A percentile compares a stretch with the other conserved stretches of the same genome.
Conservation (phyloP, 2,888 invertebrate species). For the Tiliacea aurago region DNA sequence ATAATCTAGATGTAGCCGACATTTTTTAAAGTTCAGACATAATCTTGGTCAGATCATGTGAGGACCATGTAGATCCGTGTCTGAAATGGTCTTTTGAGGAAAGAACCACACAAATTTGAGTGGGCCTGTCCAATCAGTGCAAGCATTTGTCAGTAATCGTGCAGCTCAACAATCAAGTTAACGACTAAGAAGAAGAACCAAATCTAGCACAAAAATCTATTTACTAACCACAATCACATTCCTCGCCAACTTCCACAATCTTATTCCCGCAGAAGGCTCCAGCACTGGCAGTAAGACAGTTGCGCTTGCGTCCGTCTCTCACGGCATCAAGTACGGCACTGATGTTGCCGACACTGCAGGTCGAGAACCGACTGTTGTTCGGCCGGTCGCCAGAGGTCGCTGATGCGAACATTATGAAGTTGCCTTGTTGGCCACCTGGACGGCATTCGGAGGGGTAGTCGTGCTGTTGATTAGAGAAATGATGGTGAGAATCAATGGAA, state of each 20-base stretch:
- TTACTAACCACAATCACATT: slow-evolving; percentile 96
- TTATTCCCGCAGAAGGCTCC: slow-evolving; percentile 99
- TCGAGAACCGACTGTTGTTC: slow-evolving; percentile 99
- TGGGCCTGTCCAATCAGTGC: no score
- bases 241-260: slow-evolving; percentile 99
- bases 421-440: slow-evolving; percentile 97
- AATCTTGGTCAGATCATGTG: no score
- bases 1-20: no score
- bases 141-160: no score
- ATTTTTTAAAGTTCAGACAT: no score
- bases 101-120: no score
- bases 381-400: slow-evolving; percentile 99
- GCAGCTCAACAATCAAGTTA: no score
- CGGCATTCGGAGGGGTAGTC: slow-evolving; percentile 97
- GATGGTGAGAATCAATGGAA: background rate
- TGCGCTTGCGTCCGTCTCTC: slow-evolving; percentile 96
- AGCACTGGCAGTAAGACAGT: slow-evolving; percentile 96
- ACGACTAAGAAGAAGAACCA: no score
- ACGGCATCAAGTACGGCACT: slow-evolving; percentile 98
- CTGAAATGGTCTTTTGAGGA: no score
- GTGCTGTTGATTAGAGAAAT: slow-evolving; percentile 91
- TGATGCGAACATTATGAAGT: slow-evolving; percentile 99
- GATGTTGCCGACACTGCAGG: slow-evolving; percentile 98
- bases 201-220: background rate
- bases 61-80: no score